phyloP scores from a whole-genome alignment of 2,888 invertebrate species.

The Drosophila meridionalis region DNA sequence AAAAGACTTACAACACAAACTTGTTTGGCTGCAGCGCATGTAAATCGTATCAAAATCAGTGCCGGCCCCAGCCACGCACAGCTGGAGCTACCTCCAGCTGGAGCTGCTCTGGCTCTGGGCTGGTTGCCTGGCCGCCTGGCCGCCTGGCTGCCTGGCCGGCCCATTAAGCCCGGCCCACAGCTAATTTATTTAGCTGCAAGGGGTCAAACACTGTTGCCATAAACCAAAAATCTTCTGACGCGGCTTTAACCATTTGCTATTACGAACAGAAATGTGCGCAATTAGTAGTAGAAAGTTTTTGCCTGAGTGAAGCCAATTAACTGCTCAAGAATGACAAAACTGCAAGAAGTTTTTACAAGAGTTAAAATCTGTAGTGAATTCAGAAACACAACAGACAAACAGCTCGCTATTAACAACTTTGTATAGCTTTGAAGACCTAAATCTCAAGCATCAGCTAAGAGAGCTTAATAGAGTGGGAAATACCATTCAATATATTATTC shows the following conservation, averaged over 20 bases:
- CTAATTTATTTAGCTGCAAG: conserved; percentile 70
- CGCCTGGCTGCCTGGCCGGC: conserved; percentile 24
- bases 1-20: conserved; percentile 67
- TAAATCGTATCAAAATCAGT: conserved; percentile 62
- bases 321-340: conserved; percentile 48
- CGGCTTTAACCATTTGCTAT: conserved; percentile 51
- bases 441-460: not conserved
- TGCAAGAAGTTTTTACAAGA: conserved; percentile 28
- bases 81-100: conserved; percentile 54
- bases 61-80: conserved; percentile 54
- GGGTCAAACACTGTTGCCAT: conserved; percentile 65
- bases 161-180: conserved; percentile 51
- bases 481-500: not conserved
- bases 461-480: not conserved
- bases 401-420: not conserved
- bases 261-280: conserved; percentile 53
- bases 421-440: not conserved
- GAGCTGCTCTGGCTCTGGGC: not conserved
- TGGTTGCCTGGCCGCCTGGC: conserved; percentile 26
- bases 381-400: not conserved
- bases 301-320: conserved; percentile 51
- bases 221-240: conserved; percentile 53
- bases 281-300: conserved; percentile 63
- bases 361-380: not conserved
- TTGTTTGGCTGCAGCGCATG: conserved; percentile 53